These are phyloP conservation scores for Ophioninae sp. DNA, from an alignment of 2,888 invertebrate species.

Conservation along the genomic window DNA sequence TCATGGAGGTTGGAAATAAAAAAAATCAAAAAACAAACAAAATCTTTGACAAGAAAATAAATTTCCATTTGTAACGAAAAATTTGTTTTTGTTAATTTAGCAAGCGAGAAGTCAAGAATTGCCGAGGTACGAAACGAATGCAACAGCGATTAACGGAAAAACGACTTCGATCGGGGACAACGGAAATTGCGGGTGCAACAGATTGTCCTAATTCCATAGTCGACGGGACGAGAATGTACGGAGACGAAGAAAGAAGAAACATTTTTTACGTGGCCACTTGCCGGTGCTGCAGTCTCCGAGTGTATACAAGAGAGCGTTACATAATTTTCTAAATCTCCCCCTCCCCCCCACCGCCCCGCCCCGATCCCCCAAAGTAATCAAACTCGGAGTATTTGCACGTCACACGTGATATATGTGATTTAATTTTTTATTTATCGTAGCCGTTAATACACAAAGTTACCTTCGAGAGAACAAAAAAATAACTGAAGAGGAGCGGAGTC, in stretches of 20 bases:
- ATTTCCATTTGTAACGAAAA: not conserved
- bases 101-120: slow-evolving; percentile 93
- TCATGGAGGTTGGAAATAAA: slow-evolving; percentile 87
- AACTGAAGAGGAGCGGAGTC: not conserved
- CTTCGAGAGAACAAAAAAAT: slow-evolving; percentile 31
- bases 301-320: slow-evolving; percentile 7
- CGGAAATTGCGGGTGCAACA: slow-evolving; percentile 84
- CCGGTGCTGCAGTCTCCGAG: slow-evolving; percentile 11
- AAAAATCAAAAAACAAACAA: slow-evolving; percentile 1
- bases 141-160: slow-evolving; percentile 88
- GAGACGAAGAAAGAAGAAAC: not conserved
- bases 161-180: slow-evolving; percentile 87
- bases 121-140: slow-evolving; percentile 88
- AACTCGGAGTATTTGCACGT: slow-evolving; percentile 54
- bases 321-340: slow-evolving; percentile 48
- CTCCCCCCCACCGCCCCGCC: not conserved
- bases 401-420: slow-evolving; percentile 57
- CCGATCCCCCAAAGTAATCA: slow-evolving; percentile 29
- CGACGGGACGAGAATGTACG: slow-evolving; percentile 6
- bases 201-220: slow-evolving; percentile 76
- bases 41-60: slow-evolving; percentile 7
- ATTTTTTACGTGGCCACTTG: slow-evolving; percentile 27
- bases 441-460: slow-evolving; percentile 56
- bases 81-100: slow-evolving; percentile 78
- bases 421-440: slow-evolving; percentile 57